Evolutionary conservation across 2,888 invertebrate genomes (phyloP).

Genomic region (Pegoplata infirma): DNA sequence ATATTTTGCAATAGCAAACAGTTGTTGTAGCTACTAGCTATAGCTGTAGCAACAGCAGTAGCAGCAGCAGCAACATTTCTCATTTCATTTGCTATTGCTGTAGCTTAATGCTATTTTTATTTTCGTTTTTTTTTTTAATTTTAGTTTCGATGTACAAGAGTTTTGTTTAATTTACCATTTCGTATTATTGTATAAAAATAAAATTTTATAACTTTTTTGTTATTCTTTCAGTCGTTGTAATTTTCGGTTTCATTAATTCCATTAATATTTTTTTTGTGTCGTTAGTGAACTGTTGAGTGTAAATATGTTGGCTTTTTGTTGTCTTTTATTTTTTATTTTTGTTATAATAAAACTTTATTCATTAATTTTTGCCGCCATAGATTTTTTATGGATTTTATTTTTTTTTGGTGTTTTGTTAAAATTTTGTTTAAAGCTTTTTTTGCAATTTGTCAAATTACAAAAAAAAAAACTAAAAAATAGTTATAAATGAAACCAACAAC

Average conservation of each 20-base stretch:
- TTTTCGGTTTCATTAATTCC: constrained; percentile 64
- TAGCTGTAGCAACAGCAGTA: not conserved
- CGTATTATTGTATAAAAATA: constrained; percentile 9
- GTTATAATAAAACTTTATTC: constrained; percentile 71
- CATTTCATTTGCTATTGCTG: constrained; percentile 4
- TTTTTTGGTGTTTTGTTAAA: constrained; percentile 46
- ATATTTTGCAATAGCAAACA: constrained; percentile 15
- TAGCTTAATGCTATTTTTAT: constrained; percentile 1
- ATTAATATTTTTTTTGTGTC: constrained; percentile 53
- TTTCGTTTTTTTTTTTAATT: constrained; percentile 23
- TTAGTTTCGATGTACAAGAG: constrained; percentile 8
- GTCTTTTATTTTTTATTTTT: constrained; percentile 19
- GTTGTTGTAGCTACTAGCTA: not conserved
- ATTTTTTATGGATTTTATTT: constrained; percentile 57
- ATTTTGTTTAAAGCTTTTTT: constrained; percentile 25
- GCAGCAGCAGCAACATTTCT: not conserved
- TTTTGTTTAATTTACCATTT: constrained; percentile 50
- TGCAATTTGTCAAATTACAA: constrained; percentile 61
- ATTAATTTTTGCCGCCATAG: constrained; percentile 71
- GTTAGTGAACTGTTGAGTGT: not conserved
- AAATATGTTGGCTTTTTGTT: constrained; percentile 10
- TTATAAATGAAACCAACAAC: constrained; percentile 27
- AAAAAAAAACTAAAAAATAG: not conserved
- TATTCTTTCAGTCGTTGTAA: constrained; percentile 20
- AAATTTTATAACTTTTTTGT: constrained; percentile 34